Evolutionary conservation across 2,888 invertebrate genomes (phyloP).

Genomic region (Agrochola circellaris): DNA sequence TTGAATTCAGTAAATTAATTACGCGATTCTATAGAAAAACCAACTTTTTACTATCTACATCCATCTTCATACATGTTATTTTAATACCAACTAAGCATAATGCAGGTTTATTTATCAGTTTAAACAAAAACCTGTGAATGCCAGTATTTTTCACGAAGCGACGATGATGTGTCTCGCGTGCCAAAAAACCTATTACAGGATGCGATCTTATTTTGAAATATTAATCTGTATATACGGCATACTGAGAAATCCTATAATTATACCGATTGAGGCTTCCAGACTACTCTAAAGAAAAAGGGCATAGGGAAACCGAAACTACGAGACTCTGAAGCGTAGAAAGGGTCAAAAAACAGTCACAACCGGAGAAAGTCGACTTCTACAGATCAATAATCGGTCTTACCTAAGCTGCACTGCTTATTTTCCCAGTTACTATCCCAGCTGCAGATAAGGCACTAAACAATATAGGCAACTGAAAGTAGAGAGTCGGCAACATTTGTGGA

Average conservation of each 20-base stretch:
- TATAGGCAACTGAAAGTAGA: conserved; percentile 42
- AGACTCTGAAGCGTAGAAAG: not conserved
- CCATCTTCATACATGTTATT: not conserved
- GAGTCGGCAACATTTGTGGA: conserved; percentile 27
- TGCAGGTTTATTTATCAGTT: conserved; percentile 27
- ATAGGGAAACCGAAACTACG: not conserved
- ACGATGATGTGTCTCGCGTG: not conserved
- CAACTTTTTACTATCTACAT: too few relatives aligned
- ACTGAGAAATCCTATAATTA: not conserved
- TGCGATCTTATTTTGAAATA: not conserved
- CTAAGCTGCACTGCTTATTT: not conserved
- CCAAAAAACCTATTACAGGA: not conserved
- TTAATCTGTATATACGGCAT: not conserved
- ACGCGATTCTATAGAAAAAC: too few relatives aligned
- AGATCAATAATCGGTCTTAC: not conserved
- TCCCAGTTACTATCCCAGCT: not conserved
- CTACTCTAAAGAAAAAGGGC: not conserved
- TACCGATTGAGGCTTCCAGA: not conserved
- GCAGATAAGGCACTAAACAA: conserved; percentile 6
- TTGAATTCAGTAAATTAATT: too few relatives aligned
- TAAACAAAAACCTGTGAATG: conserved; percentile 4
- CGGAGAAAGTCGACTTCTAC: not conserved
- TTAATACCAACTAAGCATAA: conserved; percentile 13
- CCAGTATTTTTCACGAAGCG: not conserved
- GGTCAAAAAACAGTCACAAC: not conserved